These are phyloP conservation scores for Bilobella aurantiaca DNA, from an alignment of 1,140 invertebrate species.

Conservation along the genomic window DNA sequence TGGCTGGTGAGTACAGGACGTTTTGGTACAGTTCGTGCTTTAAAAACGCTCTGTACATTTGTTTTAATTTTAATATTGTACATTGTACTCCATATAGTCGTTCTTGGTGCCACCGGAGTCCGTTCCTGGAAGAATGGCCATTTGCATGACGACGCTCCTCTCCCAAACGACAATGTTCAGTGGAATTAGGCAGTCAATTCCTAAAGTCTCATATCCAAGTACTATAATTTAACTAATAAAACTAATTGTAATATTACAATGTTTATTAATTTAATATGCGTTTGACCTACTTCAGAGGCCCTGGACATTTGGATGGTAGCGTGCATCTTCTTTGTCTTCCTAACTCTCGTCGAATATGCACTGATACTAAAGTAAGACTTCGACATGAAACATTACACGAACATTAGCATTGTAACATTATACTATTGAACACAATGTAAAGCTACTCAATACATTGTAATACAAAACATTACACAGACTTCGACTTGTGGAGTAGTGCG, in stretches of 20 bases:
- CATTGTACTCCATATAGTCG: too few species aligned
- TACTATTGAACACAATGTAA: too few species aligned
- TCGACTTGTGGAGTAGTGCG: too few species aligned
- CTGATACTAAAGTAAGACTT: neutral
- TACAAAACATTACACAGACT: too few species aligned
- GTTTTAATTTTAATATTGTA: neutral
- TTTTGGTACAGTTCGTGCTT: too few species aligned
- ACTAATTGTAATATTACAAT: neutral
- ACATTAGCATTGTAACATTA: too few species aligned
- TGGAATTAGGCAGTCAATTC: constrained; percentile 44
- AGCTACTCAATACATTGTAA: too few species aligned
- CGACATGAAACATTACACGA: too few species aligned
- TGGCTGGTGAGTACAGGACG: too few species aligned
- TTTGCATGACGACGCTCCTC: constrained; percentile 35
- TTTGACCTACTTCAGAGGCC: too few species aligned
- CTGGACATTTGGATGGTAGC: neutral
- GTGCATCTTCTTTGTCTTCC: neutral
- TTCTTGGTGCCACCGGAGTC: constrained; percentile 34
- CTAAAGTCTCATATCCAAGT: constrained; percentile 56
- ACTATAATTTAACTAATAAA: constrained; percentile 47
- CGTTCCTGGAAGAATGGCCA: constrained; percentile 34
- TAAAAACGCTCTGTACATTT: too few species aligned
- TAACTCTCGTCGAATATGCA: neutral
- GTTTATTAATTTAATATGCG: too few species aligned
- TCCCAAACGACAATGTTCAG: constrained; percentile 33